Percentiles rank a stretch among this genome's conserved stretches.
Evolutionary conservation across 2,113 vertebrate species (phyloP).

Genomic region (Psilopogon haemacephalus): DNA sequence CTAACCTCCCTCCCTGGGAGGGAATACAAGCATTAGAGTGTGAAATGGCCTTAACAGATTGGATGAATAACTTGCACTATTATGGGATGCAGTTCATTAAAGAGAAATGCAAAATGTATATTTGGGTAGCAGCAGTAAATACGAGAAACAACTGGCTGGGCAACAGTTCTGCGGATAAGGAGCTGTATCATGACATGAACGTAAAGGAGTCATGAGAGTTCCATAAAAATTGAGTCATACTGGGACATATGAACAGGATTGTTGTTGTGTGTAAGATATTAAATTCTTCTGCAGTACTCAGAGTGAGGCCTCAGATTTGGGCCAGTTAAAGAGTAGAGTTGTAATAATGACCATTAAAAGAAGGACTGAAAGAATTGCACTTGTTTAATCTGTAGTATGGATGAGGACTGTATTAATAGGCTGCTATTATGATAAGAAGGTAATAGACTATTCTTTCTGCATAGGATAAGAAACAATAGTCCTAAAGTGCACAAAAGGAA

Average conservation of each 20-base stretch:
- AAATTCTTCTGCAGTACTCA: background rate
- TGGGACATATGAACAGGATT: background rate
- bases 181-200: background rate
- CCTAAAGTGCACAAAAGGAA: background rate
- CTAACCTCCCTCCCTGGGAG: too few relatives aligned
- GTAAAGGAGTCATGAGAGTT: background rate
- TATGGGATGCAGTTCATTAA: background rate
- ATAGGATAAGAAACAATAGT: background rate
- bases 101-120: background rate
- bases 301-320: background rate
- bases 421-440: background rate
- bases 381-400: background rate
- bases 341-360: background rate
- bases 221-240: background rate
- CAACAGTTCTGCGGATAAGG: background rate
- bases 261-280: accelerated
- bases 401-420: background rate
- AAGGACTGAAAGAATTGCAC: background rate
- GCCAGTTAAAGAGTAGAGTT: background rate
- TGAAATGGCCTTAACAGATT: background rate
- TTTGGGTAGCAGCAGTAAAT: background rate
- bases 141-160: background rate
- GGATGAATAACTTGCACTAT: background rate
- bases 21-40: background rate
- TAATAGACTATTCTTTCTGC: background rate